phyloP scores from a whole-genome alignment of 2,113 vertebrate genomes.

The Xiphophorus hellerii region DNA sequence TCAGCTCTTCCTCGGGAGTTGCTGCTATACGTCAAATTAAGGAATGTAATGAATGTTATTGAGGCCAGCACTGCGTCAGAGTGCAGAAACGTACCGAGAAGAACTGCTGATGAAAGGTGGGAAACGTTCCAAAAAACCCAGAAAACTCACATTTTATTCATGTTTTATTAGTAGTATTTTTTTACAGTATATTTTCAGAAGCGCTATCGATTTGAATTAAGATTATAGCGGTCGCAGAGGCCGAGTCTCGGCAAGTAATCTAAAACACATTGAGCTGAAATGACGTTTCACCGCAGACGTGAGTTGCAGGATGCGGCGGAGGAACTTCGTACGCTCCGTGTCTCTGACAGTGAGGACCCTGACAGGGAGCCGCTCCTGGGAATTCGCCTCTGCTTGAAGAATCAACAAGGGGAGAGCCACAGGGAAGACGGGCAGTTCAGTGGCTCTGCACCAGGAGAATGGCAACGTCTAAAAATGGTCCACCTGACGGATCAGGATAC shows the following conservation, averaged over 20 bases:
- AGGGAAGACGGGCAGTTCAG: not conserved
- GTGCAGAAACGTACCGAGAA: not conserved
- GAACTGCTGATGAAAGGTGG: too few species aligned
- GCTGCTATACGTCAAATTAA: constrained; percentile 42
- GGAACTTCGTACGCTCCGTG: not conserved
- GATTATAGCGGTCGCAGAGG: not conserved
- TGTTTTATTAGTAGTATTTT: too few species aligned
- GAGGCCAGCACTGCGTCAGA: constrained; percentile 11
- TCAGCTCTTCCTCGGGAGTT: constrained; percentile 13
- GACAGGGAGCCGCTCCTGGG: not conserved
- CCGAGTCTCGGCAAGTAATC: not conserved
- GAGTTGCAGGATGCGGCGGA: not conserved
- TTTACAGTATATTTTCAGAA: not conserved
- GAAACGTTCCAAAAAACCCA: too few species aligned
- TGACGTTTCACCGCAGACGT: not conserved
- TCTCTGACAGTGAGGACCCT: not conserved
- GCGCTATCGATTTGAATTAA: not conserved
- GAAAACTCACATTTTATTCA: too few species aligned
- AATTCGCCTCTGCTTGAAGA: not conserved
- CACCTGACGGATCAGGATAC: constrained; percentile 6
- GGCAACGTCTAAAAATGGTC: constrained; percentile 18
- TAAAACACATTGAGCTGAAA: not conserved
- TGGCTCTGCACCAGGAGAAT: not conserved
- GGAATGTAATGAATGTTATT: constrained; percentile 39
- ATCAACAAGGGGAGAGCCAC: not conserved